These are phyloP conservation scores for Drosophila equinoxialis DNA, from an alignment of 1,140 invertebrate genomes.

Conservation along the genomic window DNA sequence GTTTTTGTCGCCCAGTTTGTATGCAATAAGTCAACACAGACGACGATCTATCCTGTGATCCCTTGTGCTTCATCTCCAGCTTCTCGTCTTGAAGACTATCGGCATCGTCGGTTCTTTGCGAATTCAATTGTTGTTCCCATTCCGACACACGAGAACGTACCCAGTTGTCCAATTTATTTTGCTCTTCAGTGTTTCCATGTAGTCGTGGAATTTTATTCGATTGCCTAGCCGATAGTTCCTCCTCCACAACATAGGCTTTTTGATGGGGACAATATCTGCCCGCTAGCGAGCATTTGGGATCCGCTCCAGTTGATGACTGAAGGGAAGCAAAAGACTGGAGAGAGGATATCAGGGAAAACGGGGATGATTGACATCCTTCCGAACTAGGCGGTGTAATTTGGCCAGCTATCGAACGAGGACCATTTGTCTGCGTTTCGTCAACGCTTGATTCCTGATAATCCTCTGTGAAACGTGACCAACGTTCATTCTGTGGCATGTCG, in stretches of 20 bases:
- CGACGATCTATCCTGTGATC: background rate
- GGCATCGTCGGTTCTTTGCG: background rate
- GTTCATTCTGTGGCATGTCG: background rate
- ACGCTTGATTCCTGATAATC: background rate
- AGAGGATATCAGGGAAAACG: background rate
- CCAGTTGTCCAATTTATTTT: background rate
- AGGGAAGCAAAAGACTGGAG: background rate
- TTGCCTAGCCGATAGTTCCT: background rate
- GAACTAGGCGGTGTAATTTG: background rate
- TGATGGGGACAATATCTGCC: constrained; percentile 1
- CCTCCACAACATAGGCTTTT: background rate
- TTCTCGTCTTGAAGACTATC: too few species aligned
- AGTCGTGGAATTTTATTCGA: background rate
- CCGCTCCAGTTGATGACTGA: too few species aligned
- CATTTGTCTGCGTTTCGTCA: background rate
- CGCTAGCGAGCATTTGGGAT: background rate
- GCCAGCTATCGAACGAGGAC: background rate
- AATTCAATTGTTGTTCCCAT: constrained; percentile 1
- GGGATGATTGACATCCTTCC: background rate
- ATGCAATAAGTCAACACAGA: background rate
- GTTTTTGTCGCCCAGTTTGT: background rate
- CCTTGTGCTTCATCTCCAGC: too few species aligned
- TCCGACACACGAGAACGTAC: background rate
- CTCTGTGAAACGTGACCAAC: constrained; percentile 19
- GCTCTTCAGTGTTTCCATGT: background rate